Percentiles rank a stretch among this genome's conserved stretches.
These are phyloP conservation scores for Empidonax traillii DNA, from an alignment of 2,113 vertebrate genomes.

Conservation along the genomic window DNA sequence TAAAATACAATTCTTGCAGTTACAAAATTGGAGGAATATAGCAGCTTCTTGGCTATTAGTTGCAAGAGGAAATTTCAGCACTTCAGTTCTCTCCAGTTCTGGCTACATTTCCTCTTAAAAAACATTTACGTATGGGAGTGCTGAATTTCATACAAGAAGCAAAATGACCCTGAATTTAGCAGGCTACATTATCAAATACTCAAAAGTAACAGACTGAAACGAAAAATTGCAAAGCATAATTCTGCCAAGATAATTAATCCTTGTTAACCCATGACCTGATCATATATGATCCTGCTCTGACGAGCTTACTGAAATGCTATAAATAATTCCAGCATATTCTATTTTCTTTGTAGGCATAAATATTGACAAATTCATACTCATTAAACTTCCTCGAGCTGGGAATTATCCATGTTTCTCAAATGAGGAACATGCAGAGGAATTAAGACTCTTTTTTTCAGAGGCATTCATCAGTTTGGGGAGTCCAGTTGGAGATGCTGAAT, in stretches of 20 bases:
- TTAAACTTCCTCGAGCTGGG: conserved; percentile 43
- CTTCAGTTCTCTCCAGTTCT: not conserved
- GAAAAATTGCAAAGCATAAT: conserved; percentile 21
- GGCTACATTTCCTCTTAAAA: not conserved
- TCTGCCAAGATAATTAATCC: conserved; percentile 60
- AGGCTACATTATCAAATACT: not conserved
- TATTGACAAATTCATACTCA: conserved; percentile 60
- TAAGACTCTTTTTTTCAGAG: not conserved
- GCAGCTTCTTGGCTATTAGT: not conserved
- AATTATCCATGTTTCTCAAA: conserved; percentile 14
- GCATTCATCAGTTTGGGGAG: not conserved
- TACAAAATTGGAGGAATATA: not conserved
- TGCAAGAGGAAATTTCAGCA: conserved; percentile 16
- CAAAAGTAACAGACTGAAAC: conserved; percentile 31
- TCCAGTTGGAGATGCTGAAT: not conserved
- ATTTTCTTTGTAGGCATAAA: conserved; percentile 59
- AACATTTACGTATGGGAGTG: not conserved
- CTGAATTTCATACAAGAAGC: not conserved
- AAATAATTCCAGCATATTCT: conserved; percentile 53
- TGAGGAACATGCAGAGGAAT: not conserved
- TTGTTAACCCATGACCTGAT: conserved; percentile 40
- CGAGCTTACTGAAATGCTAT: conserved; percentile 9
- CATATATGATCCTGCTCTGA: conserved; percentile 34
- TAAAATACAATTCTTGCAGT: not conserved
- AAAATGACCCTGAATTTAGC: conserved; percentile 31